A percentile compares a stretch with the other conserved stretches of the same genome.
Conservation (phyloP, 2,797 vertebrate species). For the Centropyge bicolor region DNA sequence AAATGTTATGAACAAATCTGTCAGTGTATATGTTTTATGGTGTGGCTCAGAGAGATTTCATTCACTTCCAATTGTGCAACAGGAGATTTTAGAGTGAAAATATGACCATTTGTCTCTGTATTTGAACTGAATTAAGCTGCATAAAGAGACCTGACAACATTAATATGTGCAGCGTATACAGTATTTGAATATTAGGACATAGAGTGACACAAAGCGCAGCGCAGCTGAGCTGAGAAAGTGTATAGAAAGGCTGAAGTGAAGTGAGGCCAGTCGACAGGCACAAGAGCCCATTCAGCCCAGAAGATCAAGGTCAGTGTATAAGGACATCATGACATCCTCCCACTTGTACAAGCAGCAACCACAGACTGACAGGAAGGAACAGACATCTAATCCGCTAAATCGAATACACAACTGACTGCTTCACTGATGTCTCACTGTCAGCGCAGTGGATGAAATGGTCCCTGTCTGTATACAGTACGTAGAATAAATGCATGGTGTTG, state of each 20-base stretch:
- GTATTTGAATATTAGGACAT: slow-evolving; percentile 2
- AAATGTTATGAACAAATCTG: neutral
- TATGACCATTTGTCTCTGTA: neutral
- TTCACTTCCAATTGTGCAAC: neutral
- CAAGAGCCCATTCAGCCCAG: slow-evolving; percentile 62
- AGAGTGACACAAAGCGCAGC: slow-evolving; percentile 6
- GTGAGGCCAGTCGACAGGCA: slow-evolving; percentile 43
- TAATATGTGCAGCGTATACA: neutral
- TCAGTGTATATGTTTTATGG: neutral
- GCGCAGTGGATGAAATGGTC: neutral
- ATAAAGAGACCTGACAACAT: neutral
- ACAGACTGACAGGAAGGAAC: slow-evolving; percentile 56
- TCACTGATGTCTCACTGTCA: slow-evolving; percentile 42
- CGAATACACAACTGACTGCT: slow-evolving; percentile 56
- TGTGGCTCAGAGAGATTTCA: neutral
- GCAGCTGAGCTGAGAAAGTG: slow-evolving; percentile 15
- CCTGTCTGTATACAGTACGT: neutral
- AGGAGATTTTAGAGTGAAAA: neutral
- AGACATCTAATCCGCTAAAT: slow-evolving; percentile 59
- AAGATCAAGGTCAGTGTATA: slow-evolving; percentile 72
- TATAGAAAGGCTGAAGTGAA: slow-evolving; percentile 40
- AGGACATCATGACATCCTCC: slow-evolving; percentile 68
- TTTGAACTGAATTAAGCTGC: neutral
- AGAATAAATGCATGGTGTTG: neutral
- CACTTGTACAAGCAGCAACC: slow-evolving; percentile 34